Base-by-base conservation (phyloP, 1,140 invertebrate genomes). In the Latrodectus geometricus region DNA sequence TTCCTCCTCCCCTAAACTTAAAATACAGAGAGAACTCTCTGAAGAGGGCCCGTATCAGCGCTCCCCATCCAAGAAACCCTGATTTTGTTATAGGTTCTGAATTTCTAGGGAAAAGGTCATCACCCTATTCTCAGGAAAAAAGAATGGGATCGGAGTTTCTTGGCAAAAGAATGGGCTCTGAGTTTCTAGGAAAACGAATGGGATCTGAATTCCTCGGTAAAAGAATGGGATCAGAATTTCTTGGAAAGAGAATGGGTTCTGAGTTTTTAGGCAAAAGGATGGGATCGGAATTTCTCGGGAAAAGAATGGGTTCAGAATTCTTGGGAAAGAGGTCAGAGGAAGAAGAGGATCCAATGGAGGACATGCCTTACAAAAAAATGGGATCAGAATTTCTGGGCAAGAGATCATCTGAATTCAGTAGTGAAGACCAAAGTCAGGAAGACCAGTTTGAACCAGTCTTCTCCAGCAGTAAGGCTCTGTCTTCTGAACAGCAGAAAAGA, bases 291-390 rank as follows among this genome's bases (percentile, higher is more conserved):
- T 89, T 89, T 56, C 50, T 89, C 17, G 89, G 89, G 3, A 89
- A 89, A 80, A 75, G 88, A 48, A 87, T 89, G 88, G 89, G 89
- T 8, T 89, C 89, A 0, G 89, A 89, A 56, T 89, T 89, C 20
- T 70, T 89, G 20, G 89, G 89, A 0, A 89, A 88, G 76, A 72
- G 85, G 11, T 79, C 73, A 15, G 56, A 85, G 21, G 81, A 89
- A n/a, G 76, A 85, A 17, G 86, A 88, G 8, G 61, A 83, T 54
- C 72, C 79, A 4, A 12, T 52, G 70, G 50, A 81, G 61, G 89
- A 89, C 14, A 77, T 81, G 17, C 73, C 89, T 48, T 87, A 87
- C 23, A 88, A 89, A 73, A 78, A 76, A 17, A 87, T 88, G 77
- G 87, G 88, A 8, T 89, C 89, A 0, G 88, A 89, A 49, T 89